These are phyloP conservation scores for Stegophylla sp. DNA, from an alignment of 2,888 invertebrate genomes.

Conservation along the genomic window DNA sequence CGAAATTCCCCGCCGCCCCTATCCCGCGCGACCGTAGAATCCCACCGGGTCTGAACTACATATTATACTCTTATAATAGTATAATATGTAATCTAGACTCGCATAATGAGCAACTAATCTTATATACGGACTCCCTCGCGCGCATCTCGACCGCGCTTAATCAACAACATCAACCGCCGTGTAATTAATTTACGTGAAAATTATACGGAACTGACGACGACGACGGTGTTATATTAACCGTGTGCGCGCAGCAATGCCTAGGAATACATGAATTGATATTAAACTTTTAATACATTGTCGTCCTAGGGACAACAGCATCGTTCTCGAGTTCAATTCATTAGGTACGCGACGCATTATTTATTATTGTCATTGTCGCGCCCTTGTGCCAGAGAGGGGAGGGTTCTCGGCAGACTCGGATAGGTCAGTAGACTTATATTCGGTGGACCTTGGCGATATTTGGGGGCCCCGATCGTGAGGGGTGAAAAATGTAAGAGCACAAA, in stretches of 20 bases:
- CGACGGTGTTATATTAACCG: background rate
- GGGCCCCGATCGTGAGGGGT: too few relatives aligned
- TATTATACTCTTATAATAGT: too few relatives aligned
- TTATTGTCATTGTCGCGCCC: too few relatives aligned
- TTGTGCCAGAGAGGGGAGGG: too few relatives aligned
- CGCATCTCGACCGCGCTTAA: background rate
- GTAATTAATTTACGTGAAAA: conserved; percentile 20
- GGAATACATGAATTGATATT: conserved; percentile 22
- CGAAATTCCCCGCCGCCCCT: background rate
- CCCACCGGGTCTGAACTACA: too few relatives aligned
- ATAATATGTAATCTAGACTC: conserved; percentile 3
- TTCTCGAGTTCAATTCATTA: background rate
- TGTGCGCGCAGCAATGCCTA: background rate
- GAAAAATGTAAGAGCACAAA: too few relatives aligned
- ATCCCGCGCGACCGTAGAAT: too few relatives aligned
- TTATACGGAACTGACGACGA: background rate
- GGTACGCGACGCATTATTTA: too few relatives aligned
- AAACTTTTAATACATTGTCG: conserved; percentile 9
- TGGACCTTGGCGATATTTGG: too few relatives aligned
- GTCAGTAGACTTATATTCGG: too few relatives aligned
- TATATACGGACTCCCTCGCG: background rate
- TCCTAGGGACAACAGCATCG: background rate
- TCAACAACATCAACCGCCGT: conserved; percentile 20
- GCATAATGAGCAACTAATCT: conserved; percentile 34
- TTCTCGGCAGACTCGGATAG: too few relatives aligned